Conservation (phyloP, 2,113 vertebrate species). For the Thryonomys swinderianus region DNA sequence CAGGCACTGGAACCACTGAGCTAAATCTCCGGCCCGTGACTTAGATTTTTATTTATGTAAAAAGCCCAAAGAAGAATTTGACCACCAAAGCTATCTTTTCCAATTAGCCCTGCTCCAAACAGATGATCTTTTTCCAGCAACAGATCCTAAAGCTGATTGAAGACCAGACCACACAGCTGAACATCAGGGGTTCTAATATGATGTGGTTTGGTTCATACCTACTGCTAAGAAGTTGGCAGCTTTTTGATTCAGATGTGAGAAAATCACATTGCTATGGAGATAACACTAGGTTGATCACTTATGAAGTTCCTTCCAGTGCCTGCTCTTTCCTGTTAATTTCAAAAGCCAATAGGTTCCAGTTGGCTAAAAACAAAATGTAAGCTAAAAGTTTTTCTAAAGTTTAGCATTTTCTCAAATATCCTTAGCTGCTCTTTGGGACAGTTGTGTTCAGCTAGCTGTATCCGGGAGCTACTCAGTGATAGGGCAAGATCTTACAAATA, state of each 20-base stretch:
- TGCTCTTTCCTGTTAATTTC: constrained; percentile 41
- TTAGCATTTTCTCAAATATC: constrained; percentile 23
- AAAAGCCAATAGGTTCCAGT: constrained; percentile 35
- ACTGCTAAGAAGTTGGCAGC: constrained; percentile 12
- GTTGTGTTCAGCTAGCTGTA: neutral
- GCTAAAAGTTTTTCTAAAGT: constrained; percentile 33
- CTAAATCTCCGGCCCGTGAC: too few relatives aligned
- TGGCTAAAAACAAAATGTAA: constrained; percentile 39
- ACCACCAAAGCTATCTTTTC: neutral
- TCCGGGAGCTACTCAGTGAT: neutral
- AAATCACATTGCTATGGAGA: constrained; percentile 5
- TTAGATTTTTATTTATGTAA: constrained; percentile 10
- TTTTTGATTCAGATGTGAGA: constrained; percentile 59
- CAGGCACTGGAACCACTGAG: too few relatives aligned
- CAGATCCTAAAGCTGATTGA: neutral
- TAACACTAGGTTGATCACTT: constrained; percentile 14
- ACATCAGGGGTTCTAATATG: neutral
- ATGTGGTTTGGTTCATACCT: constrained; percentile 17
- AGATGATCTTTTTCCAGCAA: neutral
- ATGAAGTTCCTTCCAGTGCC: constrained; percentile 13
- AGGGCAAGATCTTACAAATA: neutral
- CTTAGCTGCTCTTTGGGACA: constrained; percentile 28
- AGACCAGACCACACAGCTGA: neutral
- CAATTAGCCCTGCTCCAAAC: neutral
- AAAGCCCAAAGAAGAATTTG: neutral